Conservation (phyloP, 1,140 invertebrate genomes). For the Akabosia matsudoensis region DNA sequence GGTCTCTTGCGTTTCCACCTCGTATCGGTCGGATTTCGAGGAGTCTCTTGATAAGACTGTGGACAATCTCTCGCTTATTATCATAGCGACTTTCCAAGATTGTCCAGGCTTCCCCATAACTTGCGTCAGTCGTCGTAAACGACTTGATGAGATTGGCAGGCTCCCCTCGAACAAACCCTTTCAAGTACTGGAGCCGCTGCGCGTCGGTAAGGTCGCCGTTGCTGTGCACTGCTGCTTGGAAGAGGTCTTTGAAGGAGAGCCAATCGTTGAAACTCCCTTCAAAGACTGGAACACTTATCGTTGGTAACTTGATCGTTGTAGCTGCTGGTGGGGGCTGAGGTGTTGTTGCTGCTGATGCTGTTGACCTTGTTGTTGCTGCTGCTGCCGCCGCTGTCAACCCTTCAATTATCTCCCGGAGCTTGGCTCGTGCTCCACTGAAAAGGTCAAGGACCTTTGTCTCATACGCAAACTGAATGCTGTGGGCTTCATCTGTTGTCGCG, state of each 20-base stretch:
- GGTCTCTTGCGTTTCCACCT: neutral
- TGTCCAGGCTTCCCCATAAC: neutral
- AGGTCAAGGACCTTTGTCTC: neutral
- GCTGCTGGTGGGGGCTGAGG: neutral
- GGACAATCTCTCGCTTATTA: neutral
- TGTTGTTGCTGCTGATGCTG: neutral
- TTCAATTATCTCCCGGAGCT: neutral
- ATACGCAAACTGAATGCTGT: too few relatives aligned
- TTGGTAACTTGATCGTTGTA: neutral
- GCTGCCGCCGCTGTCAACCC: neutral
- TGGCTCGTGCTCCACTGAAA: neutral
- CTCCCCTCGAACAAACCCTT: neutral
- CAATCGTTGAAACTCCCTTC: neutral
- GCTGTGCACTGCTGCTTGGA: neutral
- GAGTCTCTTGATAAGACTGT: neutral
- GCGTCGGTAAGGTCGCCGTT: neutral
- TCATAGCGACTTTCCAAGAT: neutral
- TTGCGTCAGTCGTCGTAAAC: neutral
- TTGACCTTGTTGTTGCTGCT: neutral
- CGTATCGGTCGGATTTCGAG: neutral
- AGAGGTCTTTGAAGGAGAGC: conserved; percentile 21
- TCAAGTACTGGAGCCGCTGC: conserved; percentile 22
- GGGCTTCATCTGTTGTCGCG: too few relatives aligned
- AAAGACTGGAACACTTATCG: conserved; percentile 19
- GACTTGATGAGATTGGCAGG: conserved; percentile 1